Percentiles rank a stretch among this genome's conserved stretches.
Evolutionary conservation across 2,797 vertebrate genomes (phyloP).

Genomic region (Australoheros facetus): DNA sequence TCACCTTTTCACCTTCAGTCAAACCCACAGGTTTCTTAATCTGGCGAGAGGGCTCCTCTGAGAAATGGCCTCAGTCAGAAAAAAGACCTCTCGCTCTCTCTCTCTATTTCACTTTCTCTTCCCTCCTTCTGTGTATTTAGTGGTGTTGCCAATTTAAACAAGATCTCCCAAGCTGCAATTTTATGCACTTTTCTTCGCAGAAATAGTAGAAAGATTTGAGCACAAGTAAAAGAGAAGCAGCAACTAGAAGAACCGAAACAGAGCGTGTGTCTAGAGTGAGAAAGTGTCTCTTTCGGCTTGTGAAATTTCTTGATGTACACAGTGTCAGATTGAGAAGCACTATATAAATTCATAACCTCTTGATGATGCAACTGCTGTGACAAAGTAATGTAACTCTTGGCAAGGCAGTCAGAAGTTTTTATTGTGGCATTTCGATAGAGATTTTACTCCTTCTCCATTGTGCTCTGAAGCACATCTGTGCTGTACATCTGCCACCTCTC

Average conservation of each 20-base stretch:
- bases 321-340: conserved; percentile 37
- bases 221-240: conserved; percentile 19
- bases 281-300: conserved; percentile 35
- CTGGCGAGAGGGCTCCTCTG: conserved; percentile 33
- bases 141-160: conserved; percentile 52
- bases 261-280: conserved; percentile 29
- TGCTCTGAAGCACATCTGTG: conserved; percentile 9
- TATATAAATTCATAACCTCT: conserved; percentile 42
- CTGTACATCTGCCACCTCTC: conserved; percentile 18
- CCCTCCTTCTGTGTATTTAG: conserved; percentile 34
- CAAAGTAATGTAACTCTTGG: conserved; percentile 34
- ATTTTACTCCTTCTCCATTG: not conserved
- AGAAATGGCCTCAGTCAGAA: conserved; percentile 41
- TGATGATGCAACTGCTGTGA: conserved; percentile 61
- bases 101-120: conserved; percentile 35
- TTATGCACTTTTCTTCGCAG: conserved; percentile 32
- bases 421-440: conserved; percentile 27
- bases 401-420: not conserved
- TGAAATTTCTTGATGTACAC: conserved; percentile 25
- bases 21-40: conserved; percentile 57
- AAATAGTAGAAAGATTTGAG: conserved; percentile 31
- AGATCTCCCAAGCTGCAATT: conserved; percentile 45
- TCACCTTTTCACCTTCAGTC: conserved; percentile 41
- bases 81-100: not conserved
- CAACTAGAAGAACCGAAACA: conserved; percentile 23